phyloP scores from a whole-genome alignment of 2,113 vertebrate genomes.

The Archocentrus centrarchus region DNA sequence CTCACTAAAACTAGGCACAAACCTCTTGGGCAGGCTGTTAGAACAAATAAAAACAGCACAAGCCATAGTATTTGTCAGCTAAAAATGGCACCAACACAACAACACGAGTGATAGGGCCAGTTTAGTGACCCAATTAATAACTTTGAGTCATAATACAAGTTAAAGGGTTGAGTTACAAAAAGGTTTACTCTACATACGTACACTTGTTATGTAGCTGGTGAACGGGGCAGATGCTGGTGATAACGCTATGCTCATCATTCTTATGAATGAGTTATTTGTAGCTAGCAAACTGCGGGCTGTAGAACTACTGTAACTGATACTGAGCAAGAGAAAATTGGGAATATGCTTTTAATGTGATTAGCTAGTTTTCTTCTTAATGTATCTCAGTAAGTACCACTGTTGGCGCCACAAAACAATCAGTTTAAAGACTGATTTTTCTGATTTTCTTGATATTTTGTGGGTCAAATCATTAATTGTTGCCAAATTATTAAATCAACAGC shows the following conservation, averaged over 20 bases:
- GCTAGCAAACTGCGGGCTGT: not conserved
- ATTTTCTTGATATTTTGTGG: not conserved
- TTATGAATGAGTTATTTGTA: not conserved
- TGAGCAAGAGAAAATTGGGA: not conserved
- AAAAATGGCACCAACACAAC: not conserved
- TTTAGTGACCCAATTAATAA: not conserved
- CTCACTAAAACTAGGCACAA: too few relatives aligned
- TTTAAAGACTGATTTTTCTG: not conserved
- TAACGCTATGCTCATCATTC: not conserved
- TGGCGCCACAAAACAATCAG: not conserved
- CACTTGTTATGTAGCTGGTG: not conserved
- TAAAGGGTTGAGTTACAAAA: not conserved
- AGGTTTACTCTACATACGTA: too few relatives aligned
- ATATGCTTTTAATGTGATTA: not conserved
- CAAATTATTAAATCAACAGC: constrained; percentile 2
- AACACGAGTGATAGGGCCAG: not conserved
- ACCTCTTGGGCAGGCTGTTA: too few relatives aligned
- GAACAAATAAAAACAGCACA: not conserved
- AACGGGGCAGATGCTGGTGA: not conserved
- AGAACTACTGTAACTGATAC: not conserved
- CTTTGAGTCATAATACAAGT: not conserved
- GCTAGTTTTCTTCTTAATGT: not conserved
- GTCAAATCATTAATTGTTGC: not conserved
- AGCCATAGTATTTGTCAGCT: not conserved
- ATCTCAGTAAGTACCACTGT: not conserved